Evolutionary conservation across 2,888 invertebrate genomes (phyloP), one percentile per base, ranked within the genome.

Genomic region (Chaetoderma sp.): DNA sequence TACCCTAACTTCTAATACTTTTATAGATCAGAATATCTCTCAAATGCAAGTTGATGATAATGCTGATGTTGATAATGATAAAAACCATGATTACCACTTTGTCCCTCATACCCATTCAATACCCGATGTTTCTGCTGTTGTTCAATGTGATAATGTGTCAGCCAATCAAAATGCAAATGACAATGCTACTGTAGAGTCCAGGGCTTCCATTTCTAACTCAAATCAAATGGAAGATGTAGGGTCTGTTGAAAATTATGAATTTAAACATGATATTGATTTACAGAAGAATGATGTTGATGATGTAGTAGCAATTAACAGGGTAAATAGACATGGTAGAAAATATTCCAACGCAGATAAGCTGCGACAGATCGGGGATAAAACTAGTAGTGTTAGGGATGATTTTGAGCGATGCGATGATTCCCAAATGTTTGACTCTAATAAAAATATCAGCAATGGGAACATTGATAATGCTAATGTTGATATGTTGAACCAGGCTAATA

Each of bases 151-250:
- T 30, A 10, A 18, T 16, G 32, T 73, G 78, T 79, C 82, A 79
- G 81, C 82, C 80, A 82, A 81, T 83, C 83, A 83, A 81, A 83
- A 81, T 83, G 81, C 80, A 76, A 78, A 80, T 82, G 84, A 83
- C 81, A 81, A 76, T 79, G 84, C 81, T 75, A 77, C 76, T 63
- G 72, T 67, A 65, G 68, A 63, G 54, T 73, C 75, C 54, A 58
- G 65, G 42, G 60, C n/a, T n/a, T n/a, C n/a, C n/a, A n/a, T n/a
- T n/a, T n/a, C n/a, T n/a, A n/a, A 60, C 45, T 62, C 60, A 23
- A 50, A n/a, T n/a, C n/a, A n/a, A 36, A 65, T 79, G 60, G 65
- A 63, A 10, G 71, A 67, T 50, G n/a, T n/a, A n/a, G n/a, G n/a
- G n/a, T n/a, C n/a, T n/a, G n/a, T n/a, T n/a, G n/a, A n/a, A n/a